A percentile compares a stretch with the other conserved stretches of the same genome.
Evolutionary conservation across 2,888 invertebrate species (phyloP).

Genomic region (Phyto melanocephala): DNA sequence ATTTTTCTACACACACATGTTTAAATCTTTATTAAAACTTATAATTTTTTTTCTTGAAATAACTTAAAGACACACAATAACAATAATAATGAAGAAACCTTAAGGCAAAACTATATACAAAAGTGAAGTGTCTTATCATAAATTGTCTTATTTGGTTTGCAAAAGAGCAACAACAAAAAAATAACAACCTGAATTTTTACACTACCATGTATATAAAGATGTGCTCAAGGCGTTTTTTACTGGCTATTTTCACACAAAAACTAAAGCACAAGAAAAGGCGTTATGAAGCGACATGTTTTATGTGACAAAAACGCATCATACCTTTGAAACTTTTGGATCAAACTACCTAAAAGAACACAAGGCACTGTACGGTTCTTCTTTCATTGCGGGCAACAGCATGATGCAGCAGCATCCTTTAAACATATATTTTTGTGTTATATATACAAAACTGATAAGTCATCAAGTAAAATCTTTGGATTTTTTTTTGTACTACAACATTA

Average conservation of each 20-base stretch:
- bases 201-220: conserved; percentile 10
- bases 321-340: neutral
- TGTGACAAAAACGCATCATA: conserved; percentile 54
- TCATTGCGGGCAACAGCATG: neutral
- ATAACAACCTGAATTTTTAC: neutral
- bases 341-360: neutral
- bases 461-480: conserved; percentile 8
- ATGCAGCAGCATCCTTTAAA: conserved; percentile 1
- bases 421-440: conserved; percentile 3
- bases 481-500: conserved; percentile 2
- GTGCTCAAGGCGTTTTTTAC: neutral
- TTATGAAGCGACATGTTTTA: conserved; percentile 50
- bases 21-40: too few species aligned
- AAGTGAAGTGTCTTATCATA: conserved; percentile 31
- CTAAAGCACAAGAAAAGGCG: conserved; percentile 35
- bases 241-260: conserved; percentile 39
- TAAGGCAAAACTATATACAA: conserved; percentile 3
- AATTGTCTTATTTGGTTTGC: conserved; percentile 20
- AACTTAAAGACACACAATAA: neutral
- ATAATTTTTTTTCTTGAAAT: too few species aligned
- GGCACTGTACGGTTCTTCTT: neutral
- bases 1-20: too few species aligned
- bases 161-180: neutral
- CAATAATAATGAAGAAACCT: neutral
- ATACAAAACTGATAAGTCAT: conserved; percentile 39